Evolutionary conservation across 2,797 vertebrate genomes (phyloP), one percentile per base, ranked within the genome.

Genomic region (Phoeniculus purpureus): DNA sequence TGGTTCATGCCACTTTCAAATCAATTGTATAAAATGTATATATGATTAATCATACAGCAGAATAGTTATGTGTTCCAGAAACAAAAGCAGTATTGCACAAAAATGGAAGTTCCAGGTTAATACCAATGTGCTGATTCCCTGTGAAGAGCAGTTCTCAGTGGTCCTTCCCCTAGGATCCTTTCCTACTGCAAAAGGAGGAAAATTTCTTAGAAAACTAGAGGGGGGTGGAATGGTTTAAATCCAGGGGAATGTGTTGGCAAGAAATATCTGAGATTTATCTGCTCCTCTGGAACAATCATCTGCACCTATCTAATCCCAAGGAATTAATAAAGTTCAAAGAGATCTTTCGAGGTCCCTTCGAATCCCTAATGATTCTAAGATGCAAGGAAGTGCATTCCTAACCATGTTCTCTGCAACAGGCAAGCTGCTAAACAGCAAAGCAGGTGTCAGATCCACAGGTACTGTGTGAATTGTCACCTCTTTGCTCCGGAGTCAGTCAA

Each of bases 121-220:
- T 17, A 51, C 10, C 14, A 47, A n/a, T 7, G 2, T 50, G 37
- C 32, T 0, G 2, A 48, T 52, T 72, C 50, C 50, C 25, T 27
- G 50, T 19, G 17, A 31, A 52, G 25, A 52, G 15, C 15, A 56
- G 13, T 23, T n/a, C 17, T 22, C 18, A 10, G 25, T 66, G 23
- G 72, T 3, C 23, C 23, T 0, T 1, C 18, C 40, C 32, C n/a
- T 65, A 15, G 43, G 43, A 43, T n/a, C n/a, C n/a, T n/a, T n/a
- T n/a, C n/a, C n/a, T 3, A 4, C 22, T 65, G 17, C 54, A 54
- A 56, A 18, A 72, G 31, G 7, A 25, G 5, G 6, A 83, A 52
- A 40, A 48, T 47, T 74, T 64, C 61, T 52, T 23, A 61, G 55
- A 72, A 89, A 67, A 56, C 4, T 52, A 45, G 11, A 74, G 16